Conservation (phyloP, 2,113 vertebrate genomes). For the Marmota monax region DNA sequence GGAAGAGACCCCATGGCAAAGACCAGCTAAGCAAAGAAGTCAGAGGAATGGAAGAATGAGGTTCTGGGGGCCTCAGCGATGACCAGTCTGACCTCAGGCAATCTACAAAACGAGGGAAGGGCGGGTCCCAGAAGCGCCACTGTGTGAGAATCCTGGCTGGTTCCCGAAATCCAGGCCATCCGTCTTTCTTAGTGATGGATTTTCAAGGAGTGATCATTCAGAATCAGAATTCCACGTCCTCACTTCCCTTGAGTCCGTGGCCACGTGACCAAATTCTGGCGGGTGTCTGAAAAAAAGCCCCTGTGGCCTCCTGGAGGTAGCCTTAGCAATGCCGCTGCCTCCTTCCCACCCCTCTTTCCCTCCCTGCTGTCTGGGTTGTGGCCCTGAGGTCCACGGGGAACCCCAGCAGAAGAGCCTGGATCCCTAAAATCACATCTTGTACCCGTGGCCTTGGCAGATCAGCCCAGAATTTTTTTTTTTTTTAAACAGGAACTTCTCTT, state of each 20-base stretch:
- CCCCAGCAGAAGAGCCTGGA: accelerated
- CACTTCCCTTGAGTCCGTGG: background rate
- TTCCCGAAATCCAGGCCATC: background rate
- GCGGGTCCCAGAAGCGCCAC: background rate
- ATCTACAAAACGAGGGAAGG: background rate
- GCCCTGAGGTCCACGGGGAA: accelerated
- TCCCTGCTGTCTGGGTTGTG: background rate
- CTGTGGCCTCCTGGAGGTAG: accelerated
- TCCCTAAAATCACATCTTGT: background rate
- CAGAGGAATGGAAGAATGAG: background rate
- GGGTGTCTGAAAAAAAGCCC: background rate
- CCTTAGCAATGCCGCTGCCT: background rate
- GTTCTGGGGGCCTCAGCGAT: background rate
- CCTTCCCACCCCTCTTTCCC: background rate
- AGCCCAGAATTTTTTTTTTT: background rate
- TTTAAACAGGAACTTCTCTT: background rate
- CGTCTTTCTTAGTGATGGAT: background rate
- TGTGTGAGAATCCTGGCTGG: no score
- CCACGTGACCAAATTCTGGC: background rate
- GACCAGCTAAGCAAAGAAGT: background rate
- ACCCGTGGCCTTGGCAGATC: background rate
- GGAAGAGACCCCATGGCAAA: background rate
- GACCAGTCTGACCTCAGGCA: background rate
- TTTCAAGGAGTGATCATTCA: background rate
- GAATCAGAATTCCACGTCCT: background rate